phyloP scores from a whole-genome alignment of 2,888 invertebrate species.

The Strigamia maritima region DNA sequence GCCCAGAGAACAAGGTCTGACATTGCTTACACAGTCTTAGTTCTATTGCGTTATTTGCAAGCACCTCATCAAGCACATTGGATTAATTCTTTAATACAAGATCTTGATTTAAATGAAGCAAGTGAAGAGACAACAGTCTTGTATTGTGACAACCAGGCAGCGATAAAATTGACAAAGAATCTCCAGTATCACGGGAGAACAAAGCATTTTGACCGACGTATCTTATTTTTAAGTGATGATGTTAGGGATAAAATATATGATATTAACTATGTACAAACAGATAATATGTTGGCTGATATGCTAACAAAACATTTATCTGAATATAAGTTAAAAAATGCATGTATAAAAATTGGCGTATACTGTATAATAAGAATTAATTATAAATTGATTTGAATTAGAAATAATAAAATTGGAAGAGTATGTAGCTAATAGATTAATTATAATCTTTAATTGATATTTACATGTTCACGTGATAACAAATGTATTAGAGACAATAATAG shows the following conservation, averaged over 20 bases:
- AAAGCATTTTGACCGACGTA: neutral
- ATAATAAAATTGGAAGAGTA: too few relatives aligned
- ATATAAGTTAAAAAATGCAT: too few relatives aligned
- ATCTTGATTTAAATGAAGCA: neutral
- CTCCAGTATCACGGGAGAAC: neutral
- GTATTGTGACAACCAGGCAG: neutral
- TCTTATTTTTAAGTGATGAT: neutral
- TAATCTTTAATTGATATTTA: too few relatives aligned
- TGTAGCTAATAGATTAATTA: too few relatives aligned
- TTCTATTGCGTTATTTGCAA: conserved; percentile 44
- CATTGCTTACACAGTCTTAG: conserved; percentile 41
- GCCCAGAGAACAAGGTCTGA: too few relatives aligned
- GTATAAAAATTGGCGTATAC: too few relatives aligned
- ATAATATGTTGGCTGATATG: neutral
- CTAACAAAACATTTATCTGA: neutral
- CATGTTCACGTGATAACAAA: too few relatives aligned
- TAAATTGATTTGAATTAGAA: too few relatives aligned
- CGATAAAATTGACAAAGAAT: neutral
- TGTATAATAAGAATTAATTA: too few relatives aligned
- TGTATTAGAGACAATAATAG: too few relatives aligned
- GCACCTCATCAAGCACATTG: conserved; percentile 45
- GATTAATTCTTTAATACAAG: conserved; percentile 25
- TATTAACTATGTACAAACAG: neutral
- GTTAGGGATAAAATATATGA: neutral
- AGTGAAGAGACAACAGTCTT: neutral